phyloP scores from a whole-genome alignment of 1,140 invertebrate species.

The Gonatopus flavifemur region DNA sequence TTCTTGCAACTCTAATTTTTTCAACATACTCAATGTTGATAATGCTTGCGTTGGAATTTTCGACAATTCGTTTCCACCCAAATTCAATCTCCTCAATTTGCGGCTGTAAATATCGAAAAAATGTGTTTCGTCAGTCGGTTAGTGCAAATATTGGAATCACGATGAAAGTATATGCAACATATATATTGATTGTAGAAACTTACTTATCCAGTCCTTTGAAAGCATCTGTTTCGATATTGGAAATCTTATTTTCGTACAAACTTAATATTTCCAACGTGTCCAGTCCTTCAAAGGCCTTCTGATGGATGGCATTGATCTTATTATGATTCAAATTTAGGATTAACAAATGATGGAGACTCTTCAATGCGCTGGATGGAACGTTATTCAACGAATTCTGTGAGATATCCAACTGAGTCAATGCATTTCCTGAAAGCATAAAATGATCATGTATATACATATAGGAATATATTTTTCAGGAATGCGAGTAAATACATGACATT shows the following conservation, averaged over 20 bases:
- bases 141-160: too few relatives aligned
- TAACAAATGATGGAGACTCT: conserved; percentile 76
- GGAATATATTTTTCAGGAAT: conserved; percentile 1
- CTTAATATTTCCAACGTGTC: conserved; percentile 84
- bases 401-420: conserved; percentile 79
- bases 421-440: conserved; percentile 70
- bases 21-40: conserved; percentile 73
- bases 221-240: conserved; percentile 74
- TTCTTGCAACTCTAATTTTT: conserved; percentile 85
- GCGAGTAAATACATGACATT: too few relatives aligned
- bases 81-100: conserved; percentile 80
- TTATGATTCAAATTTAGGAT: conserved; percentile 91
- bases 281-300: conserved; percentile 78
- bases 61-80: conserved; percentile 80
- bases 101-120: conserved; percentile 60
- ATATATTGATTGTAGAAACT: too few relatives aligned
- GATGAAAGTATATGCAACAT: too few relatives aligned
- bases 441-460: conserved; percentile 13
- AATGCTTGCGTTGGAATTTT: conserved; percentile 76
- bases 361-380: conserved; percentile 79
- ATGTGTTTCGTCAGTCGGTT: neutral
- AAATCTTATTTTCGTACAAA: conserved; percentile 84
- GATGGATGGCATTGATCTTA: conserved; percentile 74
- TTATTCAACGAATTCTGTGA: conserved; percentile 75
- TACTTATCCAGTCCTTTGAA: conserved; percentile 85